phyloP scores from a whole-genome alignment of 2,797 vertebrate species.

The Gila robusta region DNA sequence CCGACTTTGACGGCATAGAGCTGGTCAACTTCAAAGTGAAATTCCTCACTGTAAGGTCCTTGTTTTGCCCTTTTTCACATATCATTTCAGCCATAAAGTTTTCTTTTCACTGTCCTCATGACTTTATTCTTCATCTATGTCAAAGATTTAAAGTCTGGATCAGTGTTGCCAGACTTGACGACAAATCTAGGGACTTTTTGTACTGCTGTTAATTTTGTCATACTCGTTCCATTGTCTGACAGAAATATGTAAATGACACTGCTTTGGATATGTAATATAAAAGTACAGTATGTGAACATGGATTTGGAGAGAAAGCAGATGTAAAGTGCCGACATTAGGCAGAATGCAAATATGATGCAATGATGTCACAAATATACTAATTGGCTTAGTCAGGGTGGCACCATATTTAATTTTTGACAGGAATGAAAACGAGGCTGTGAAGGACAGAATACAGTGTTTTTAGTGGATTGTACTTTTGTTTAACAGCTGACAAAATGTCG shows the following conservation, averaged over 20 bases:
- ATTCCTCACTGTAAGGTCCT: constrained; percentile 77
- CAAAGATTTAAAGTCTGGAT: neutral
- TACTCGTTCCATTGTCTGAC: neutral
- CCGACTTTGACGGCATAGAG: constrained; percentile 79
- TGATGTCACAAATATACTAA: neutral
- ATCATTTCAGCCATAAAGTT: neutral
- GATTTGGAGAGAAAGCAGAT: neutral
- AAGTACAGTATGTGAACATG: neutral
- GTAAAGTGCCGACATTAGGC: neutral
- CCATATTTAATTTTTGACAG: neutral
- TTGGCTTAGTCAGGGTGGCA: neutral
- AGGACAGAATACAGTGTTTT: neutral
- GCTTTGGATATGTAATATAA: neutral
- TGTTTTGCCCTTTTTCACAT: constrained; percentile 19
- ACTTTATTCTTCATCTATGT: neutral
- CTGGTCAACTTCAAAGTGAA: constrained; percentile 86
- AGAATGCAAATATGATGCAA: neutral
- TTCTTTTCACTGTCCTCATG: neutral
- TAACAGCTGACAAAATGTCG: neutral
- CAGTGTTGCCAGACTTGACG: neutral
- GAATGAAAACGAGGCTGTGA: neutral
- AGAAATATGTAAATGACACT: neutral
- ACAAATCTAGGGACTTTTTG: neutral
- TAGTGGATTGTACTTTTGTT: neutral
- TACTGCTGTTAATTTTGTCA: neutral